phyloP scores from a whole-genome alignment of 2,797 vertebrate genomes.

The Microcaecilia unicolor region DNA sequence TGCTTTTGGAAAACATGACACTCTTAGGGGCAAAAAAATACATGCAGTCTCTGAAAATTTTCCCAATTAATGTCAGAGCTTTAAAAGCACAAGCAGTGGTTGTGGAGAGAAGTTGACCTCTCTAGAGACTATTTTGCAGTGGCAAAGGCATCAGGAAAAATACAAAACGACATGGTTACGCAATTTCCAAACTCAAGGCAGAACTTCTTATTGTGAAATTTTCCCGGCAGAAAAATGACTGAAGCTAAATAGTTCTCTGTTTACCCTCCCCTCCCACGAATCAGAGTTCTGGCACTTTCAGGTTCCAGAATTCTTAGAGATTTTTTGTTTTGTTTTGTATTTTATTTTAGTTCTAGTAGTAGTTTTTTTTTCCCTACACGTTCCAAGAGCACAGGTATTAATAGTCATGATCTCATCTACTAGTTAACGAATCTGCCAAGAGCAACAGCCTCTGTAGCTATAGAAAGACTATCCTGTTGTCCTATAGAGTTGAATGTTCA shows the following conservation, averaged over 20 bases:
- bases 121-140: too few relatives aligned
- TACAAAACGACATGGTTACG: too few relatives aligned
- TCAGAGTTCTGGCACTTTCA: not conserved
- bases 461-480: not conserved
- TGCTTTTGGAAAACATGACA: too few relatives aligned
- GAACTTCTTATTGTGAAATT: not conserved
- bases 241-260: not conserved
- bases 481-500: not conserved
- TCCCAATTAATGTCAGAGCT: too few relatives aligned
- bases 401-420: not conserved
- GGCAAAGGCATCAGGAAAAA: too few relatives aligned
- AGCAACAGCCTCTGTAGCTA: not conserved
- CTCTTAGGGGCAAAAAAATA: too few relatives aligned
- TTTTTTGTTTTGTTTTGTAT: too few relatives aligned
- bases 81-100: too few relatives aligned
- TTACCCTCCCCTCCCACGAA: not conserved
- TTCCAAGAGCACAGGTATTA: not conserved
- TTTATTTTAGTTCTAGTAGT: too few relatives aligned
- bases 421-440: not conserved
- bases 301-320: not conserved
- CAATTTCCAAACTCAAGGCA: rapidly evolving
- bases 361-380: too few relatives aligned
- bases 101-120: too few relatives aligned
- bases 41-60: too few relatives aligned
- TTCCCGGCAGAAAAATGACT: not conserved